Evolutionary conservation across 2,797 vertebrate species (phyloP).

Genomic region (Paratrypauchen microcephalus): DNA sequence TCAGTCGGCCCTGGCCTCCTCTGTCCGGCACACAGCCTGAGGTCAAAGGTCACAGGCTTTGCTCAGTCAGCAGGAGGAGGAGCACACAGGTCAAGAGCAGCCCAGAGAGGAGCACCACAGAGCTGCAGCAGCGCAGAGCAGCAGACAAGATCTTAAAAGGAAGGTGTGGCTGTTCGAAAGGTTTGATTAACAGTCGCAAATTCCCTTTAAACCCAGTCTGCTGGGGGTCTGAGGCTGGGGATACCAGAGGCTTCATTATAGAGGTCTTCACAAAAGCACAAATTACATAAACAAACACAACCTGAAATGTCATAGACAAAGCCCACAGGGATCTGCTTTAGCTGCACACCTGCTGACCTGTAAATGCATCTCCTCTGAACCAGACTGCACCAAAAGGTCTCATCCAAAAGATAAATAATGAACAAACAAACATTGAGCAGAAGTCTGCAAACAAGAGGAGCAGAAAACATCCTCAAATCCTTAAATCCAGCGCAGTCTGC

Average conservation of each 20-base stretch:
- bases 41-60: constrained; percentile 29
- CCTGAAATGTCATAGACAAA: background rate
- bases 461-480: constrained; percentile 58
- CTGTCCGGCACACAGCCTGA: constrained; percentile 27
- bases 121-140: constrained; percentile 64
- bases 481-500: constrained; percentile 40
- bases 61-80: constrained; percentile 19
- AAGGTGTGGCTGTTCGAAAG: constrained; percentile 85
- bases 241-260: constrained; percentile 6
- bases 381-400: constrained; percentile 23
- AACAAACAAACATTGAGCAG: constrained; percentile 35
- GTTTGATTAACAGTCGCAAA: constrained; percentile 86
- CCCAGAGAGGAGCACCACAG: constrained; percentile 8
- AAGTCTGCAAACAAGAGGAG: constrained; percentile 43
- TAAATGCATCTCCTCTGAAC: constrained; percentile 40
- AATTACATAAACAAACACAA: constrained; percentile 8
- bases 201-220: constrained; percentile 88
- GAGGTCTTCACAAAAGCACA: background rate
- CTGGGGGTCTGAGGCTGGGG: constrained; percentile 78
- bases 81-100: constrained; percentile 23
- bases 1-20: constrained; percentile 1
- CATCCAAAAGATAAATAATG: constrained; percentile 37
- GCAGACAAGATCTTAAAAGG: constrained; percentile 88
- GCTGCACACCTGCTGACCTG: constrained; percentile 36
- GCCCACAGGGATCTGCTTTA: background rate